Evolutionary conservation across 2,888 invertebrate species (phyloP).

Genomic region (Brachynemurus nebulosus): DNA sequence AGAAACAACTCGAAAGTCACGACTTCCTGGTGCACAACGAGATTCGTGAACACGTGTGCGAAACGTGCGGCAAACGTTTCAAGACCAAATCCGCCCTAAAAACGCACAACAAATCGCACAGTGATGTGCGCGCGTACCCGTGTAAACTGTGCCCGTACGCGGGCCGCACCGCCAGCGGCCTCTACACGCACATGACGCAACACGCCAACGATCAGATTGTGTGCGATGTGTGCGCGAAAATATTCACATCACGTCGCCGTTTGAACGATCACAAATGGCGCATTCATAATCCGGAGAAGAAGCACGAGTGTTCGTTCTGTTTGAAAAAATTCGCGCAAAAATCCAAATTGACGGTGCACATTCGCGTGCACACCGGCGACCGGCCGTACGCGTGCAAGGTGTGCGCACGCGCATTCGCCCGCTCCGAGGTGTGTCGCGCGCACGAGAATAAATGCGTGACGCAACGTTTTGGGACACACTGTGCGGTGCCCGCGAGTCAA

Average conservation of each 20-base stretch:
- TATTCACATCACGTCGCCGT: slow-evolving; percentile 21
- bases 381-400: slow-evolving; percentile 19
- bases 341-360: slow-evolving; percentile 19
- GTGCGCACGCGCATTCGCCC: slow-evolving; percentile 12
- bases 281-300: slow-evolving; percentile 17
- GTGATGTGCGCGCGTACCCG: slow-evolving; percentile 17
- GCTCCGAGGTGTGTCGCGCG: slow-evolving; percentile 8
- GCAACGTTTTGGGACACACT: slow-evolving; percentile 1
- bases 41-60: slow-evolving; percentile 19
- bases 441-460: slow-evolving; percentile 5
- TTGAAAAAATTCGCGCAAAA: slow-evolving; percentile 19
- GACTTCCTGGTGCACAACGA: slow-evolving; percentile 19
- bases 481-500: neutral
- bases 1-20: slow-evolving; percentile 19
- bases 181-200: slow-evolving; percentile 9
- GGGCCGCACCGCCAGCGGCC: slow-evolving; percentile 7
- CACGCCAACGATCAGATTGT: slow-evolving; percentile 11
- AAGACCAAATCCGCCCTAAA: slow-evolving; percentile 21
- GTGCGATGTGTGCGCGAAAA: slow-evolving; percentile 21
- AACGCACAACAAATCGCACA: slow-evolving; percentile 21
- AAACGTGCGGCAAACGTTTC: slow-evolving; percentile 22
- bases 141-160: slow-evolving; percentile 14
- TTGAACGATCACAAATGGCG: slow-evolving; percentile 20
- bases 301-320: slow-evolving; percentile 19
- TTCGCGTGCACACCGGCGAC: slow-evolving; percentile 19